phyloP scores from a whole-genome alignment of 2,113 vertebrate genomes.

The Callionymus lyra region DNA sequence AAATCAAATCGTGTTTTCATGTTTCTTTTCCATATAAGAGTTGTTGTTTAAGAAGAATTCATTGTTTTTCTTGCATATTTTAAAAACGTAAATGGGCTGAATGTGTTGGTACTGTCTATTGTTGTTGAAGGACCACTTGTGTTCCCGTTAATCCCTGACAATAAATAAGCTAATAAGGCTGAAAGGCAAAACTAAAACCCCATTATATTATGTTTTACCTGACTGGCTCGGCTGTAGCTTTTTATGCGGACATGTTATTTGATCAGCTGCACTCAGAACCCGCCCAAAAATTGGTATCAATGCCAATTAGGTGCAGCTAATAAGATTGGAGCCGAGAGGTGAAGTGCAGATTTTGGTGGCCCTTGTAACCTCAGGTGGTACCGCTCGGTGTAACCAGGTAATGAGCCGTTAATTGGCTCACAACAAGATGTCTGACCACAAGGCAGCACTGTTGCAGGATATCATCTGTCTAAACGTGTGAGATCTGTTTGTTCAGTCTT shows the following conservation, averaged over 20 bases:
- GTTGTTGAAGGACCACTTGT: too few species aligned
- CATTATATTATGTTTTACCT: not conserved
- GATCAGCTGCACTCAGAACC: slow-evolving; percentile 4
- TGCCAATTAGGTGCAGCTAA: slow-evolving; percentile 22
- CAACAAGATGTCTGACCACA: slow-evolving; percentile 24
- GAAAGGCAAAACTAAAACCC: too few species aligned
- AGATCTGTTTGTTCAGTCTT: slow-evolving; percentile 42
- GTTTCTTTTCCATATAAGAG: too few species aligned
- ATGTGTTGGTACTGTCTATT: too few species aligned
- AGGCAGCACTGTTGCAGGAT: slow-evolving; percentile 29
- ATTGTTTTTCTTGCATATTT: too few species aligned
- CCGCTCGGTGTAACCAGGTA: slow-evolving; percentile 32
- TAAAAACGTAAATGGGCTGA: too few species aligned
- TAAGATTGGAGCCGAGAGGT: slow-evolving; percentile 21
- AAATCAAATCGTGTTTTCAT: too few species aligned
- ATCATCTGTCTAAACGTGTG: slow-evolving; percentile 44
- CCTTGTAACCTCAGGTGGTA: slow-evolving; percentile 36
- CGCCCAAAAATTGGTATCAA: slow-evolving; percentile 12
- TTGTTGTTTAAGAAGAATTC: too few species aligned
- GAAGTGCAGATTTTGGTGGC: slow-evolving; percentile 28
- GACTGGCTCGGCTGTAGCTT: not conserved
- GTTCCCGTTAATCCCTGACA: too few species aligned
- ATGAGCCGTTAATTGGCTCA: slow-evolving; percentile 41
- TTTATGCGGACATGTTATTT: too few species aligned
- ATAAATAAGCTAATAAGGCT: too few species aligned